Evolutionary conservation across 2,797 vertebrate species (phyloP).

Genomic region (Falco novaeseelandiae): DNA sequence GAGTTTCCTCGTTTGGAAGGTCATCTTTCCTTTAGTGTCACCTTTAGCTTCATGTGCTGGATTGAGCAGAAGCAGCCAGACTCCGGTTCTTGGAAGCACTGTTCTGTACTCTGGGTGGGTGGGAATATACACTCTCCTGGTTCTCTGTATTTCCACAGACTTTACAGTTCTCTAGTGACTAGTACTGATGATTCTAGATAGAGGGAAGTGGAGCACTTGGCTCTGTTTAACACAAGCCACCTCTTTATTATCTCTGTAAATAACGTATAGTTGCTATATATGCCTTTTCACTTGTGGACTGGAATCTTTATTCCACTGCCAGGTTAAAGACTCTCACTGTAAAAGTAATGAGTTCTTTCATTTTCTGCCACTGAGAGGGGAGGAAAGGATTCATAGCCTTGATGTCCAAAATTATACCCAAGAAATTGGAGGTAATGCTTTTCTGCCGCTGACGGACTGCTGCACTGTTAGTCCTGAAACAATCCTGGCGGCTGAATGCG

Average conservation of each 20-base stretch:
- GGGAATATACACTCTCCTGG: background rate
- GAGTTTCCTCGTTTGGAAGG: background rate
- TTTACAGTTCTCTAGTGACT: background rate
- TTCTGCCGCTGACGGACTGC: accelerated
- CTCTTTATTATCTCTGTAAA: background rate
- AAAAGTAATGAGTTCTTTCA: background rate
- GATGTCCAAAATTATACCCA: background rate
- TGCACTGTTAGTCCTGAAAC: background rate
- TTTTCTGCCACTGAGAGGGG: background rate
- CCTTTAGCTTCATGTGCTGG: background rate
- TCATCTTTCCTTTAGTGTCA: background rate
- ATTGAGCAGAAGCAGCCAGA: background rate
- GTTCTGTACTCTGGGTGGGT: background rate
- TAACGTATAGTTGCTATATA: background rate
- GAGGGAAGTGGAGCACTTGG: background rate
- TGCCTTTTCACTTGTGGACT: background rate
- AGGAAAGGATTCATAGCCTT: background rate
- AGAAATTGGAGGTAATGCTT: background rate
- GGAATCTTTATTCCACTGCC: background rate
- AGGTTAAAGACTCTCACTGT: background rate
- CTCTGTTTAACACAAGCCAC: background rate
- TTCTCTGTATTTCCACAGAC: background rate
- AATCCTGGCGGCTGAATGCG: background rate
- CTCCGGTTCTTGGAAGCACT: background rate
- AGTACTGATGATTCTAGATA: too few species aligned